A percentile compares a stretch with the other conserved stretches of the same genome.
Evolutionary conservation across 2,888 invertebrate genomes (phyloP).

Genomic region (Drosophila infuscata): DNA sequence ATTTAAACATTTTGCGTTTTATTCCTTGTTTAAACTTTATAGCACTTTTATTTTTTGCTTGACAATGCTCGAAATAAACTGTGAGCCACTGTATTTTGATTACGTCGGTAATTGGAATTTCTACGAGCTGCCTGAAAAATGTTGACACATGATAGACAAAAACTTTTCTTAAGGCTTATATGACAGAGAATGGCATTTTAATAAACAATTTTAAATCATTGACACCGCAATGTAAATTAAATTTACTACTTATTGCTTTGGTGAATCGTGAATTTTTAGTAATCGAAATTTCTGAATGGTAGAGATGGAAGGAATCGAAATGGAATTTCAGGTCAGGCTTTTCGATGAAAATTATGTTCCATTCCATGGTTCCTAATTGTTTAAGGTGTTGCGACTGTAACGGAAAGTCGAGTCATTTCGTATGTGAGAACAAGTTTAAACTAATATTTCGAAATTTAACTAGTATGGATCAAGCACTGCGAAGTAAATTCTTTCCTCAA

Average conservation of each 20-base stretch:
- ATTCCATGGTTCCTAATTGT: slow-evolving; percentile 27
- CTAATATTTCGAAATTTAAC: not conserved
- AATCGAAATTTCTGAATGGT: not conserved
- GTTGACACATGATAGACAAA: too few relatives aligned
- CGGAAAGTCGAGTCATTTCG: slow-evolving; percentile 32
- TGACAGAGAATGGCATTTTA: not conserved
- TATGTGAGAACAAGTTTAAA: slow-evolving; percentile 3
- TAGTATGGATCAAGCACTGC: slow-evolving; percentile 48
- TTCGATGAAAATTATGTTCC: slow-evolving; percentile 4
- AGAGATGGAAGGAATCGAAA: not conserved
- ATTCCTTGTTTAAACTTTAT: too few relatives aligned
- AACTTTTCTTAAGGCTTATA: too few relatives aligned
- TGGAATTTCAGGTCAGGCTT: too few relatives aligned
- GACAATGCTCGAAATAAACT: too few relatives aligned
- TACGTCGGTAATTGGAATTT: not conserved
- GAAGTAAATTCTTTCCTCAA: slow-evolving; percentile 53
- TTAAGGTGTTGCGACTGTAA: slow-evolving; percentile 10
- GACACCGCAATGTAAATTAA: not conserved
- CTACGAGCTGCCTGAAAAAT: too few relatives aligned
- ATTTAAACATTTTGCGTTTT: too few relatives aligned
- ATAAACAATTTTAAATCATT: not conserved
- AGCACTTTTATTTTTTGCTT: too few relatives aligned
- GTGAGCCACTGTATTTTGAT: not conserved
- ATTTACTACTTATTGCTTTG: not conserved
- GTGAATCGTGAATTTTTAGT: not conserved